phyloP scores from a whole-genome alignment of 35 echinoderm and acorn worm species.

The Hemicentrotus pulcherrimus region DNA sequence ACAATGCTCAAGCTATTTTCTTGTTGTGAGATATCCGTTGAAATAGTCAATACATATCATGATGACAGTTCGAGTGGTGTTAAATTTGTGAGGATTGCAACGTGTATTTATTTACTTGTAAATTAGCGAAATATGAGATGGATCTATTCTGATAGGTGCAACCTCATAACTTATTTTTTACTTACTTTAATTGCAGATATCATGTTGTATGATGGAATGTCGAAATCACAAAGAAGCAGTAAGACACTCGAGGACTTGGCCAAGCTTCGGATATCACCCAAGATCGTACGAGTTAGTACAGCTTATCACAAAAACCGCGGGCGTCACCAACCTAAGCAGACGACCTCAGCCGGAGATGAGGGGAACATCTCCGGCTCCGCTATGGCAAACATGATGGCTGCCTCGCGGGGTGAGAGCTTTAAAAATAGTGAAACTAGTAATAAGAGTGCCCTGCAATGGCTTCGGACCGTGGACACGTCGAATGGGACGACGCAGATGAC shows the following conservation, averaged over 20 bases:
- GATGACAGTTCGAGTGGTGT: no score
- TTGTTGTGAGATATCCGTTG: no score
- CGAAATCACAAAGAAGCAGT: not conserved
- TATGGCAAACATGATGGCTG: slow-evolving; percentile 37
- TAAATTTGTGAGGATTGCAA: no score
- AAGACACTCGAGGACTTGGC: not conserved
- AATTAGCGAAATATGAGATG: no score
- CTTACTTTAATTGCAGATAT: not conserved
- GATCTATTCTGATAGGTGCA: no score
- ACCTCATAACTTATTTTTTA: not conserved
- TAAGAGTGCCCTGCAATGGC: slow-evolving; percentile 6
- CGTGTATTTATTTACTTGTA: no score
- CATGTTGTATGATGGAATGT: not conserved
- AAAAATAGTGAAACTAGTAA: not conserved
- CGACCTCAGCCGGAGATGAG: slow-evolving; percentile 13
- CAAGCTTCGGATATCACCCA: not conserved
- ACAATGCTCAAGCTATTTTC: no score
- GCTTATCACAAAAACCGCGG: not conserved
- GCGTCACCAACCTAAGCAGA: not conserved
- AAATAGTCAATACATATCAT: no score
- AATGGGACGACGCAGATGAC: not conserved
- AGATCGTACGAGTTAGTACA: slow-evolving; percentile 18
- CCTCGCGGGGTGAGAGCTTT: slow-evolving; percentile 1
- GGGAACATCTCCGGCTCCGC: not conserved
- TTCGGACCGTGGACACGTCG: not conserved